These are phyloP conservation scores for Athrips mouffetella DNA, from an alignment of 2,888 invertebrate species.

Conservation along the genomic window DNA sequence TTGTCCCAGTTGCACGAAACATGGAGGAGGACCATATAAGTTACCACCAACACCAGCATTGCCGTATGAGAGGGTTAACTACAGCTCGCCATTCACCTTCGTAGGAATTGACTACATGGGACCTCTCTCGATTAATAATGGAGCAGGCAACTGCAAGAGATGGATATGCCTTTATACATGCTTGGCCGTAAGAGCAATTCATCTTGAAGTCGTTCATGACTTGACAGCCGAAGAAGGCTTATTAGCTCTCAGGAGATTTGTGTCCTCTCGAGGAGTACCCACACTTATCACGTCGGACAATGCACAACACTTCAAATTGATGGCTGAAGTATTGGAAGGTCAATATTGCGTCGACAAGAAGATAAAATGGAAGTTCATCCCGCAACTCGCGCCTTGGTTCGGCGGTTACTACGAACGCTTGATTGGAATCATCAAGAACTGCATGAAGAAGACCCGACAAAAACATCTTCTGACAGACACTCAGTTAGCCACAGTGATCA, in stretches of 20 bases:
- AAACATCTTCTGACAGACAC: constrained; percentile 4
- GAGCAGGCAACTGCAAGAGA: no score
- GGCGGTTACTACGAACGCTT: constrained; percentile 23
- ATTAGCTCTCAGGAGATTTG: constrained; percentile 23
- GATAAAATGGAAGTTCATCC: no score
- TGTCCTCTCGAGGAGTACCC: constrained; percentile 16
- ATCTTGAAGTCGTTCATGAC: constrained; percentile 14
- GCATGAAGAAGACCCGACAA: neutral
- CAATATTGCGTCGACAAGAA: constrained; percentile 12
- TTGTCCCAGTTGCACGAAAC: constrained; percentile 24
- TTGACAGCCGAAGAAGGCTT: constrained; percentile 25
- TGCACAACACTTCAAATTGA: constrained; percentile 19
- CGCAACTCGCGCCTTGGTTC: constrained; percentile 24
- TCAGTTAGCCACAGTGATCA: constrained; percentile 12
- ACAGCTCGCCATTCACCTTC: constrained; percentile 22
- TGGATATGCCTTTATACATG: constrained; percentile 25
- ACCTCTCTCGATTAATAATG: constrained; percentile 15
- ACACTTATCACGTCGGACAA: constrained; percentile 24
- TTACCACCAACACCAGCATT: constrained; percentile 25
- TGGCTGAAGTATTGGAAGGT: constrained; percentile 15
- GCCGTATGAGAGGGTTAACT: constrained; percentile 26
- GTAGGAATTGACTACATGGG: constrained; percentile 25
- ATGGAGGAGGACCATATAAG: constrained; percentile 29
- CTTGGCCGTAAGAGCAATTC: constrained; percentile 12
- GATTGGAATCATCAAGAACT: neutral